Evolutionary conservation across 2,888 invertebrate species (phyloP), one percentile per base, ranked within the genome.

Genomic region (Macrophya alboannulata): DNA sequence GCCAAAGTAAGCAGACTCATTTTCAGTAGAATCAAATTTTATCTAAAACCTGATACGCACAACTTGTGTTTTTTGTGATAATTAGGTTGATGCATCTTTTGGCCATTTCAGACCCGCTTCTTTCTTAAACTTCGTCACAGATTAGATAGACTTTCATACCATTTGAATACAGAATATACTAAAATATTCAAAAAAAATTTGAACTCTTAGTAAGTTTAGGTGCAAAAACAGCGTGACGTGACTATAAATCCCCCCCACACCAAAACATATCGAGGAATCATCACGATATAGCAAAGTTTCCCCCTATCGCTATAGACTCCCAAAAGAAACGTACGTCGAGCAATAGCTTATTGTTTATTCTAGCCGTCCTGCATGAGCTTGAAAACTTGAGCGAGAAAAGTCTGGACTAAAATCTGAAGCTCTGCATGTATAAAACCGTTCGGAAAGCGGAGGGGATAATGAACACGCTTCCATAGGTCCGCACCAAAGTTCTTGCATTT

Each of bases 381-480:
- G 74, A 72, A 17, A n/a, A 43, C 40, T 15, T 72, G 25, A 55
- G n/a, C 55, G 55, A 8, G 8, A n/a, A 55, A 74, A 45, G 21
- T 43, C 2, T 21, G 10, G 4, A 43, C 17, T 17, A 2, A 21
- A 43, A 74, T 45, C n/a, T 17, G 21, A 17, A 40, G 10, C 40
- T 74, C 21, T 74, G 72, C 40, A n/a, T 43, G 43, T 74, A n/a
- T 40, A 43, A 43, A 43, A 8, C 12, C 15, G 37, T 8, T 0
- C 37, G 8, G 1, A n/a, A 21, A 8, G 21, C 72, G 72, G 72
- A 74, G 72, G 45, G 45, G 72, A 74, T 74, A 74, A 74, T 74
- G 21, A 74, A 45, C 21, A 74, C 43, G 9, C 43, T 21, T 74
- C n/a, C 10, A 21, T 40, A 45, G 21, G 72, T 15, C 40, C n/a